Conservation (phyloP, 2,888 invertebrate species). For the Griposia aprilina region DNA sequence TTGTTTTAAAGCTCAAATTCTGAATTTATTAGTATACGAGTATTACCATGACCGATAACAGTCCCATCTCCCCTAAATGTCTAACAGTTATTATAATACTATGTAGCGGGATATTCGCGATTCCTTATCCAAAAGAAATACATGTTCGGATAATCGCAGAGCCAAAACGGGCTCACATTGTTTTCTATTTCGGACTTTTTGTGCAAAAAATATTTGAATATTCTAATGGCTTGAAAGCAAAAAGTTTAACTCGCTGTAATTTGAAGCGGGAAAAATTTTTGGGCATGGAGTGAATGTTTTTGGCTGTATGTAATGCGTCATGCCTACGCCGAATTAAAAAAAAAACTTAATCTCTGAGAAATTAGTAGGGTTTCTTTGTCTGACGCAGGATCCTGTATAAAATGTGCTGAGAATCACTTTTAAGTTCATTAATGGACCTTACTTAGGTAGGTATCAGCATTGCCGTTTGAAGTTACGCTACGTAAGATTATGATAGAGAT, state of each 20-base stretch:
- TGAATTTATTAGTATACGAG: not conserved
- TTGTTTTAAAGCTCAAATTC: not conserved
- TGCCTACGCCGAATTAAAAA: slow-evolving; percentile 16
- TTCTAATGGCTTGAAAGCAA: slow-evolving; percentile 64
- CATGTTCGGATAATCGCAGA: slow-evolving; percentile 64
- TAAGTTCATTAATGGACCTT: not conserved
- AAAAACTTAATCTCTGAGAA: not conserved
- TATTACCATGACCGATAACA: slow-evolving; percentile 20
- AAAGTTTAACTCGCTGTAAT: slow-evolving; percentile 58
- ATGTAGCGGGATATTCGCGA: slow-evolving; percentile 66
- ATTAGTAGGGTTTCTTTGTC: not conserved
- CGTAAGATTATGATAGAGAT: not conserved
- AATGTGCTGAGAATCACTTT: not conserved
- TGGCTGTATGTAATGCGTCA: slow-evolving; percentile 43
- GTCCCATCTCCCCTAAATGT: slow-evolving; percentile 38
- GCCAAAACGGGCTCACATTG: slow-evolving; percentile 62
- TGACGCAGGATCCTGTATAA: not conserved
- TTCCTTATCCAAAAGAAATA: slow-evolving; percentile 65
- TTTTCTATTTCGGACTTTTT: slow-evolving; percentile 63
- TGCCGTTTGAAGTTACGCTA: not conserved
- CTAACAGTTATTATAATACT: slow-evolving; percentile 65
- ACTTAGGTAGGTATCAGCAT: not conserved
- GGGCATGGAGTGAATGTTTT: slow-evolving; percentile 48
- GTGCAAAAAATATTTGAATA: slow-evolving; percentile 63
- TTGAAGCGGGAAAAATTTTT: slow-evolving; percentile 48